Percentiles rank a stretch among this genome's conserved stretches.
Evolutionary conservation across 2,113 vertebrate species (phyloP).

Genomic region (Cyprinodon variegatus): DNA sequence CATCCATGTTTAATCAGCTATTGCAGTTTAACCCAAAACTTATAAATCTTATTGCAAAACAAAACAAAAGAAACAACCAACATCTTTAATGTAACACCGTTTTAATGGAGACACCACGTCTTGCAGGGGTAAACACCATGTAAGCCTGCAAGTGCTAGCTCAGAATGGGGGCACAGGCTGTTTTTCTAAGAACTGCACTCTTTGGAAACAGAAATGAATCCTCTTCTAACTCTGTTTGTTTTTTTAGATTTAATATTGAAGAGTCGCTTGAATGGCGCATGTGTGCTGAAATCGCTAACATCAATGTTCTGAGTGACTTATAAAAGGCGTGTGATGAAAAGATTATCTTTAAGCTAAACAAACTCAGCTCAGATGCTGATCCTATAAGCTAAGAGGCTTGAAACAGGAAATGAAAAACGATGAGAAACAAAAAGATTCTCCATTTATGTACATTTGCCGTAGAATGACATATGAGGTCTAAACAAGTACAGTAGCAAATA

Average conservation of each 20-base stretch:
- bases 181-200: not conserved
- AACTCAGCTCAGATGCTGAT: not conserved
- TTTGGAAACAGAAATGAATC: not conserved
- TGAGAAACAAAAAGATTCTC: not conserved
- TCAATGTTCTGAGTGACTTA: constrained; percentile 2
- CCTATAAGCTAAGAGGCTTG: not conserved
- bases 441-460: not conserved
- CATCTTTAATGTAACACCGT: no score
- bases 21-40: no score
- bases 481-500: not conserved
- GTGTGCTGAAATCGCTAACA: not conserved
- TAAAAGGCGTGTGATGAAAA: not conserved
- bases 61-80: no score
- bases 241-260: not conserved
- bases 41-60: no score
- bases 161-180: not conserved
- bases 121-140: no score
- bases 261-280: not conserved
- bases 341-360: not conserved
- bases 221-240: not conserved
- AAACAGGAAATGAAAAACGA: constrained; percentile 2
- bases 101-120: no score
- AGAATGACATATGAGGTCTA: not conserved
- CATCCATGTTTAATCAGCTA: no score
- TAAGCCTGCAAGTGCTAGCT: not conserved